A percentile compares a stretch with the other conserved stretches of the same genome.
phyloP scores from a whole-genome alignment of 1,140 invertebrate species.

The Aphidius ervi region DNA sequence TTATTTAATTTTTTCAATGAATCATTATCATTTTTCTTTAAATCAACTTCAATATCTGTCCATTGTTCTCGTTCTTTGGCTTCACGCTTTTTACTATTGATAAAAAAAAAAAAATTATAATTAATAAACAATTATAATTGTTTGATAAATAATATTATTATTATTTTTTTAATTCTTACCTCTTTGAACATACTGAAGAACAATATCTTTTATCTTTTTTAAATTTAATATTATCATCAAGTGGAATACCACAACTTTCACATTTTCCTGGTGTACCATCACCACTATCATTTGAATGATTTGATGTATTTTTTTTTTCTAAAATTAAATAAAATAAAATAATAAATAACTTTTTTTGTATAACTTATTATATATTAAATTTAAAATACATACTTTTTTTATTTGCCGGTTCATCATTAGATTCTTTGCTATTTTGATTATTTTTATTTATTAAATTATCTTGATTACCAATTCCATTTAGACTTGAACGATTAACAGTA shows the following conservation, averaged over 20 bases:
- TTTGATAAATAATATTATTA: constrained; percentile 33
- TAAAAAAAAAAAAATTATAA: constrained; percentile 5
- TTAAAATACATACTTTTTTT: constrained; percentile 40
- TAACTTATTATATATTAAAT: no score
- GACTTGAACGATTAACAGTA: constrained; percentile 67
- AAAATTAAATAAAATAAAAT: constrained; percentile 23
- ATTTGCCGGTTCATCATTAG: constrained; percentile 71
- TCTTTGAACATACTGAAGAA: constrained; percentile 70
- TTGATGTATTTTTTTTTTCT: constrained; percentile 47
- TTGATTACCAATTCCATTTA: constrained; percentile 50
- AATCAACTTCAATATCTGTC: constrained; percentile 44
- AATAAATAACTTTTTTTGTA: no score
- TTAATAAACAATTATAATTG: neutral
- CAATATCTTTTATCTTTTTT: constrained; percentile 77
- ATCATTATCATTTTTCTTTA: constrained; percentile 40
- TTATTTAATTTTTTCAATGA: constrained; percentile 40
- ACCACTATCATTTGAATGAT: constrained; percentile 43
- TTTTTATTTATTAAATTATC: constrained; percentile 47
- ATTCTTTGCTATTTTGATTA: constrained; percentile 53
- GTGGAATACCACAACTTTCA: constrained; percentile 68
- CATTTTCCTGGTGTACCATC: constrained; percentile 63
- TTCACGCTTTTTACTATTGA: constrained; percentile 48
- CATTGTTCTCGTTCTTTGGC: constrained; percentile 40
- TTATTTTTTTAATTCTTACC: constrained; percentile 40
- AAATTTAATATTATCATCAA: constrained; percentile 66